A percentile compares a stretch with the other conserved stretches of the same genome.
phyloP scores from a whole-genome alignment of 64 coral and sea anemone species.

The Anthopleura sola region DNA sequence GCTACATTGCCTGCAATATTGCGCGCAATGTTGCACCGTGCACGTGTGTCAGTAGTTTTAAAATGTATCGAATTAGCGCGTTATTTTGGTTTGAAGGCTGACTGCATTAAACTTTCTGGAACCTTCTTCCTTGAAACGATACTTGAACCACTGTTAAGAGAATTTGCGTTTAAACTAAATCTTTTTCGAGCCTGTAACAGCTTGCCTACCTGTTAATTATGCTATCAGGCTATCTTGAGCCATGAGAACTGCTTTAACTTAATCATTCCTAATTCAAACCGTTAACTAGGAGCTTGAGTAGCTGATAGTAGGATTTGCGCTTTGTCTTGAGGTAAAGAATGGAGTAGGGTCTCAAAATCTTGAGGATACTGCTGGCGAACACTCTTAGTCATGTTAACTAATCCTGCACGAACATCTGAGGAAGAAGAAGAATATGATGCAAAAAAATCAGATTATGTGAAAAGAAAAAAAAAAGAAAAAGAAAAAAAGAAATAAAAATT shows the following conservation, averaged over 20 bases:
- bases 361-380: constrained; percentile 78
- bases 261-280: not conserved
- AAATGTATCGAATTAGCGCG: too few relatives aligned
- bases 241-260: not conserved
- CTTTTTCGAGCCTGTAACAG: too few relatives aligned
- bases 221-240: too few relatives aligned
- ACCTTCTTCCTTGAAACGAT: too few relatives aligned
- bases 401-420: constrained; percentile 66
- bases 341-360: constrained; percentile 74
- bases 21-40: too few relatives aligned
- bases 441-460: not conserved
- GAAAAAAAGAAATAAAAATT: not conserved
- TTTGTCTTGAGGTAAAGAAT: constrained; percentile 71
- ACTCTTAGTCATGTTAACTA: constrained; percentile 68
- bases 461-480: not conserved
- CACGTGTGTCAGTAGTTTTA: too few relatives aligned
- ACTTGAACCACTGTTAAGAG: too few relatives aligned
- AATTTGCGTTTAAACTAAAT: too few relatives aligned
- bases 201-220: too few relatives aligned
- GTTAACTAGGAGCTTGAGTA: constrained; percentile 17
- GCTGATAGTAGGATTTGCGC: constrained; percentile 70
- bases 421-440: not conserved
- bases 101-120: too few relatives aligned
- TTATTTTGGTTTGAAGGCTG: too few relatives aligned
- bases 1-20: too few relatives aligned